A percentile compares a stretch with the other conserved stretches of the same genome.
Conservation (phyloP, 2,888 invertebrate genomes). For the Lacanobia oleracea region DNA sequence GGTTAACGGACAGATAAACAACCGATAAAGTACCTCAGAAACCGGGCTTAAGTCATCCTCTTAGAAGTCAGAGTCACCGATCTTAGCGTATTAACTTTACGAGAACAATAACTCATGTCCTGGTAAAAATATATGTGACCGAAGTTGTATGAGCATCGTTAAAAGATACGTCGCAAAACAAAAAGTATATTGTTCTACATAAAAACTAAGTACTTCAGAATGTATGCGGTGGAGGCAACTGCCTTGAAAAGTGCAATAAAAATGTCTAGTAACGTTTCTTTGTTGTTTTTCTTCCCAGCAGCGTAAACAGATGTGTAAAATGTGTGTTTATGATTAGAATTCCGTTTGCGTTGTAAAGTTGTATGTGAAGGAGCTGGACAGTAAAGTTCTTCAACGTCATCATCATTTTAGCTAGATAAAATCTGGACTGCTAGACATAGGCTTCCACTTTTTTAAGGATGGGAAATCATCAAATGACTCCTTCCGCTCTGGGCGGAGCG, state of each 20-base stretch:
- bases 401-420: too few relatives aligned
- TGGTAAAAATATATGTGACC: background rate
- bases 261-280: slow-evolving; percentile 7
- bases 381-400: too few relatives aligned
- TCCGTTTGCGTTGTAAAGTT: too few relatives aligned
- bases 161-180: slow-evolving; percentile 29
- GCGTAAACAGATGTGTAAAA: background rate
- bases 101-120: background rate
- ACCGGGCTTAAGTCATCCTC: too few relatives aligned
- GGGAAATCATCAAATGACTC: too few relatives aligned
- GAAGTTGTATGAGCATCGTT: background rate
- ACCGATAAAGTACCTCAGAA: too few relatives aligned
- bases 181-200: slow-evolving; percentile 9
- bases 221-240: slow-evolving; percentile 3
- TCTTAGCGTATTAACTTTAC: background rate
- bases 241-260: slow-evolving; percentile 28
- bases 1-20: too few relatives aligned
- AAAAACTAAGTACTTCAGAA: slow-evolving; percentile 20
- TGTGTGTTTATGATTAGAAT: background rate
- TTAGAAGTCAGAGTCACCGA: too few relatives aligned
- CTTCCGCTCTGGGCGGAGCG: too few relatives aligned
- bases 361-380: background rate
- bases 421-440: too few relatives aligned
- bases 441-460: too few relatives aligned
- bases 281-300: background rate